These are phyloP conservation scores for Podarcis raffonei DNA, from an alignment of 2,113 vertebrate genomes.

Conservation along the genomic window DNA sequence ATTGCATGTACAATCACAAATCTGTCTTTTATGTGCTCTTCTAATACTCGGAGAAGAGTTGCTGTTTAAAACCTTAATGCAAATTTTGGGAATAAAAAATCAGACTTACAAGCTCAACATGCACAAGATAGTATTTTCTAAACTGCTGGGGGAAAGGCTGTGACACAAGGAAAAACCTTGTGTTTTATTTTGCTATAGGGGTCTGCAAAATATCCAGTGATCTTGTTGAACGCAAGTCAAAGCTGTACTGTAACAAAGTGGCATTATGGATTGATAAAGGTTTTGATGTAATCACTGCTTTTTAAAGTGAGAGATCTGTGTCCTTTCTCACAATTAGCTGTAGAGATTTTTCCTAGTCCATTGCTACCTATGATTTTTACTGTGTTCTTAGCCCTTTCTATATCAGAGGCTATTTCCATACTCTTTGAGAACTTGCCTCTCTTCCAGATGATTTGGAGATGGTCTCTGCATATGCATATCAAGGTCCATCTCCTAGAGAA, in stretches of 20 bases:
- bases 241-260: not conserved
- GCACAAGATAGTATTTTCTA: not conserved
- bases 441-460: too few species aligned
- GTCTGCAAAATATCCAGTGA: not conserved
- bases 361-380: not conserved
- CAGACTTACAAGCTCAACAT: not conserved
- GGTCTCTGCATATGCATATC: not conserved
- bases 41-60: not conserved
- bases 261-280: not conserved
- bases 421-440: not conserved
- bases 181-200: not conserved
- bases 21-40: not conserved
- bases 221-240: not conserved
- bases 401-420: not conserved
- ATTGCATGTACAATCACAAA: not conserved
- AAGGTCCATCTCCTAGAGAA: not conserved
- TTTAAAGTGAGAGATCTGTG: not conserved
- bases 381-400: not conserved
- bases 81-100: not conserved
- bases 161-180: not conserved
- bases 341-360: not conserved
- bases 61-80: accelerated
- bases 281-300: not conserved
- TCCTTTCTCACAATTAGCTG: not conserved
- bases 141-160: not conserved